Conservation (phyloP, 2,113 vertebrate genomes). For the Otolemur garnettii region DNA sequence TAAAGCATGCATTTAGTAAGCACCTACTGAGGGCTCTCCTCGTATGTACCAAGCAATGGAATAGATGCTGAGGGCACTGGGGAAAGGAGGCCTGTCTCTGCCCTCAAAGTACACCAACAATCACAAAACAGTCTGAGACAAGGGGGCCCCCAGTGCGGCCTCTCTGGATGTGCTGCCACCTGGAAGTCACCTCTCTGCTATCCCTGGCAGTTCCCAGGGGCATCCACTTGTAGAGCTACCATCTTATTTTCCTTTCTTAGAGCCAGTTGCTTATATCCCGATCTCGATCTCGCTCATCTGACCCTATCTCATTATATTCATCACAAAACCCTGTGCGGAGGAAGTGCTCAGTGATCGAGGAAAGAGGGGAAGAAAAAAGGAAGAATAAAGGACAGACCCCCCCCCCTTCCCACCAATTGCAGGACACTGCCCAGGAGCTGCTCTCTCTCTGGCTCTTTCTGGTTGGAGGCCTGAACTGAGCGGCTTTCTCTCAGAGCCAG, state of each 20-base stretch:
- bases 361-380: neutral
- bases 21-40: neutral
- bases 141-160: neutral
- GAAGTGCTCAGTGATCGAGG: neutral
- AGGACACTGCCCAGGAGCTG: fast-evolving
- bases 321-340: neutral
- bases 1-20: neutral
- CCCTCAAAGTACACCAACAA: fast-evolving
- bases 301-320: fast-evolving
- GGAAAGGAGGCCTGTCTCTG: neutral
- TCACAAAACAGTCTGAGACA: fast-evolving
- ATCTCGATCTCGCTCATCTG: no score
- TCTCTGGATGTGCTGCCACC: no score
- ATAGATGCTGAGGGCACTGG: neutral
- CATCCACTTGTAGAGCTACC: no score
- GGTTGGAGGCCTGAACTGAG: neutral
- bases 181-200: neutral
- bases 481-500: neutral
- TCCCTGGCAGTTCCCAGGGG: neutral
- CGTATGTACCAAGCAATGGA: neutral
- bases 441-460: neutral
- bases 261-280: neutral
- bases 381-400: neutral
- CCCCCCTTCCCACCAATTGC: fast-evolving
- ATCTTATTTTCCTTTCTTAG: neutral